Percentiles rank a stretch among this genome's conserved stretches.
phyloP scores from a whole-genome alignment of 2,797 vertebrate genomes.

The Ctenosaura bakeri region DNA sequence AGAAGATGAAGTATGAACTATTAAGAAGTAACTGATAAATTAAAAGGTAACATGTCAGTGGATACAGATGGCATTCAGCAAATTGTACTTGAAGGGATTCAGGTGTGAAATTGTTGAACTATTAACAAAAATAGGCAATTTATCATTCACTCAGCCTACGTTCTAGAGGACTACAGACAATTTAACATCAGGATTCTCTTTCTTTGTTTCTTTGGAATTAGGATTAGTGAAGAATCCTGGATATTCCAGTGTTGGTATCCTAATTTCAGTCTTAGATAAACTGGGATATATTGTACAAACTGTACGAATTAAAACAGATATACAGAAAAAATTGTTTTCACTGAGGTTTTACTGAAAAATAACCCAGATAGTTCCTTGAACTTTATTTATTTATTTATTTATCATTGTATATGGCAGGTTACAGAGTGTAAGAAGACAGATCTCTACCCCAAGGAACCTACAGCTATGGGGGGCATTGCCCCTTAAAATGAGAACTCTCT shows the following conservation, averaged over 20 bases:
- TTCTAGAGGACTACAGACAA: background rate
- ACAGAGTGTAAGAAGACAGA: background rate
- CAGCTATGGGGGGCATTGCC: too few relatives aligned
- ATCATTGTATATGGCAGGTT: background rate
- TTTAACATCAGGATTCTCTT: background rate
- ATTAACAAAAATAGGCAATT: conserved; percentile 9
- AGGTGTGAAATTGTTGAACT: conserved; percentile 15
- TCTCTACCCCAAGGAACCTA: background rate
- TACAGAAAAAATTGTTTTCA: too few relatives aligned
- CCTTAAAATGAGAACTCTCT: too few relatives aligned
- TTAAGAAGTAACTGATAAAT: background rate
- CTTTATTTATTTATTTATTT: too few relatives aligned
- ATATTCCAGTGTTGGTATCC: background rate
- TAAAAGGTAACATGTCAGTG: background rate
- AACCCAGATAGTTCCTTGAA: background rate
- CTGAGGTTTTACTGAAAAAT: background rate
- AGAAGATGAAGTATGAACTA: background rate
- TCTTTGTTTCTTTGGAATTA: background rate
- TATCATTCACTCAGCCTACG: background rate
- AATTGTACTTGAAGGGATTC: background rate
- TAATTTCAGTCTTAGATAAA: background rate
- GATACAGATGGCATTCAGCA: background rate
- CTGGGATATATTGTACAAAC: too few relatives aligned
- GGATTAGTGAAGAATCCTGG: background rate
- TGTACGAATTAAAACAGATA: too few relatives aligned